Base-by-base conservation (phyloP, 2,888 invertebrate genomes). In the Drosophila anomalata region DNA sequence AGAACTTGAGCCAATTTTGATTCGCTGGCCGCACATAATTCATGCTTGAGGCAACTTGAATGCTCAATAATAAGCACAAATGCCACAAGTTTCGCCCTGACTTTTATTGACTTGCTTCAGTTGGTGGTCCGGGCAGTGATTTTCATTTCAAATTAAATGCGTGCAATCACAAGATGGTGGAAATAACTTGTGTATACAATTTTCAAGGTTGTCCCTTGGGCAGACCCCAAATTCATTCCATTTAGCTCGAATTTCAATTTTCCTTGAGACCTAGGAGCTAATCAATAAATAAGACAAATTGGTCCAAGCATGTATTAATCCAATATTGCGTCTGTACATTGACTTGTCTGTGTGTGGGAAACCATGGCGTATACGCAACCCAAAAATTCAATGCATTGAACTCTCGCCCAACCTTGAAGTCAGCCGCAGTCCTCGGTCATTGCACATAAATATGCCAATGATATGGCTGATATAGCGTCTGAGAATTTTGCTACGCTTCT, bases 1-100 rank as follows among this genome's bases (percentile, higher is more conserved):
- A 52, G 57, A 41, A 68, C 50, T 57, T 36, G 39, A 52, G 61
- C 41, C 53, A 68, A 73, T 55, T 67, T 76, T 58, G 53, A 42
- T 36, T 70, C 74, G 77, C 67, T 75, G 60, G 70, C 75, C 73
- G 79, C 68, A 73, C 83, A 82, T 82, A 85, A 82, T 82, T 82
- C 88, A 82, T 79, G 82, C 82, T 87, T 87, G 79, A 86, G 86
- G 79, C 86, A 82, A 82, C 82, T 86, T 85, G 83, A 82, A 87
- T 87, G 81, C 82, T 83, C 88, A 54, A 62, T 63, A 86, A 77
- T 75, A 85, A 87, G 82, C 79, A 72, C 78, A 79, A 82, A 82
- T 81, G 88, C 86, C 79, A 73, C 72, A 85, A 87, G 81, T 85
- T 87, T 73, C 62, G 61, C 52, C 60, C 51, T 62, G 75, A 88